Percentiles rank a stretch among this genome's conserved stretches.
These are phyloP conservation scores for Catocala nupta DNA, from an alignment of 2,888 invertebrate genomes.

Conservation along the genomic window DNA sequence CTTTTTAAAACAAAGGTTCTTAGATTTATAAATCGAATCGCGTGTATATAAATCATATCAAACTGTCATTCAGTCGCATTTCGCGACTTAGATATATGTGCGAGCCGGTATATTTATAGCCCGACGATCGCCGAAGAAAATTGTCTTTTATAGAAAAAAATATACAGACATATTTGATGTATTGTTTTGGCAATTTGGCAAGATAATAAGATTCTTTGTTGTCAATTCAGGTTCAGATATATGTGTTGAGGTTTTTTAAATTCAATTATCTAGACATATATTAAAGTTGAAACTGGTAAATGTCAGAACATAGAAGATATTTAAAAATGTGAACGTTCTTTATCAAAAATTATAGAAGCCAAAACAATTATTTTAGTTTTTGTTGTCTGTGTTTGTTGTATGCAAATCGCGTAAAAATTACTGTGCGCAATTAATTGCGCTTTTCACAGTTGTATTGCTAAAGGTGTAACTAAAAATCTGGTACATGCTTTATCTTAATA, in stretches of 20 bases:
- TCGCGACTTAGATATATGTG: conserved; percentile 70
- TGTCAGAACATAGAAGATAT: no score
- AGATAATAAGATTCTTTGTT: neutral
- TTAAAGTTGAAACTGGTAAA: no score
- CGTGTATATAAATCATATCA: conserved; percentile 69
- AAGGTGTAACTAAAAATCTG: no score
- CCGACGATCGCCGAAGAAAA: conserved; percentile 57
- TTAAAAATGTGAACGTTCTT: no score
- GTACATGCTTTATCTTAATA: no score
- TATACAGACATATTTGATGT: conserved; percentile 8
- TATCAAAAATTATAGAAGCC: no score
- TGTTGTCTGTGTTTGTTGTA: no score
- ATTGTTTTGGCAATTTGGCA: conserved; percentile 15
- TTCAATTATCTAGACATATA: no score
- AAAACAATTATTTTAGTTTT: no score
- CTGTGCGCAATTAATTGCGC: no score
- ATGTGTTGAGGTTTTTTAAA: neutral
- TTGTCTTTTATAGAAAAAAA: conserved; percentile 38
- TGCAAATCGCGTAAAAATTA: no score
- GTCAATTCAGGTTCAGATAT: neutral
- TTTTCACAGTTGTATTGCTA: no score
- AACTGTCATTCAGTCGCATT: conserved; percentile 70
- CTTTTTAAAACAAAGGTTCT: conserved; percentile 29
- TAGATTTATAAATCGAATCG: conserved; percentile 51
- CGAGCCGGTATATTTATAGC: conserved; percentile 66